A percentile compares a stretch with the other conserved stretches of the same genome.
These are phyloP conservation scores for Drosophila mulleri DNA, from an alignment of 2,888 invertebrate species.

Conservation along the genomic window DNA sequence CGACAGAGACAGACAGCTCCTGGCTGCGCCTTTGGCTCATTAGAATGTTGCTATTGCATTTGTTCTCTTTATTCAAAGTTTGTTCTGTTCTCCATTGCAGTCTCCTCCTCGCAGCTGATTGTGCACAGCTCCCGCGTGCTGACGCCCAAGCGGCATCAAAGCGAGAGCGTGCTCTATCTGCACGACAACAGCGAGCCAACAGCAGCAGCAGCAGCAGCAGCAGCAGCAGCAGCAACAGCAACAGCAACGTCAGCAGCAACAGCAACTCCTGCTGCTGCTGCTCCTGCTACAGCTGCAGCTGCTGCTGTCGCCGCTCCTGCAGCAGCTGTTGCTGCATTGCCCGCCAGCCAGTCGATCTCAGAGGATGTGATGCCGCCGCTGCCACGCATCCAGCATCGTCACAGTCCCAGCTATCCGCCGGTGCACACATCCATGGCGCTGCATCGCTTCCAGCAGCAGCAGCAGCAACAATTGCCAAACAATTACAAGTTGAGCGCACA, in stretches of 20 bases:
- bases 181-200: slow-evolving; percentile 85
- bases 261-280: slow-evolving; percentile 22
- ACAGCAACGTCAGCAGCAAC: not conserved
- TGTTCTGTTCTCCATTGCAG: slow-evolving; percentile 61
- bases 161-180: slow-evolving; percentile 91
- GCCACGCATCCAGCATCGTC: slow-evolving; percentile 76
- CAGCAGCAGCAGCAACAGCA: not conserved
- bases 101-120: slow-evolving; percentile 87
- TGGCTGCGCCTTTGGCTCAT: slow-evolving; percentile 49
- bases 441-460: slow-evolving; percentile 75
- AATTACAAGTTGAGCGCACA: slow-evolving; percentile 52
- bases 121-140: slow-evolving; percentile 92
- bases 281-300: slow-evolving; percentile 35
- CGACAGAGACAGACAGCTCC: slow-evolving; percentile 35
- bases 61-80: not conserved
- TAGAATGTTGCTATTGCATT: slow-evolving; percentile 37
- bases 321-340: slow-evolving; percentile 7
- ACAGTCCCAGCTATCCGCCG: slow-evolving; percentile 83
- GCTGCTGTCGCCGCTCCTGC: slow-evolving; percentile 15
- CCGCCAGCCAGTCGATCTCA: slow-evolving; percentile 48
- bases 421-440: slow-evolving; percentile 74
- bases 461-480: slow-evolving; percentile 49
- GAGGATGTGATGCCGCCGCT: slow-evolving; percentile 56
- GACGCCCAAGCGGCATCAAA: slow-evolving; percentile 91
- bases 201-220: slow-evolving; percentile 23